Evolutionary conservation across 2,113 vertebrate genomes (phyloP).

Genomic region (Eurypyga helias): DNA sequence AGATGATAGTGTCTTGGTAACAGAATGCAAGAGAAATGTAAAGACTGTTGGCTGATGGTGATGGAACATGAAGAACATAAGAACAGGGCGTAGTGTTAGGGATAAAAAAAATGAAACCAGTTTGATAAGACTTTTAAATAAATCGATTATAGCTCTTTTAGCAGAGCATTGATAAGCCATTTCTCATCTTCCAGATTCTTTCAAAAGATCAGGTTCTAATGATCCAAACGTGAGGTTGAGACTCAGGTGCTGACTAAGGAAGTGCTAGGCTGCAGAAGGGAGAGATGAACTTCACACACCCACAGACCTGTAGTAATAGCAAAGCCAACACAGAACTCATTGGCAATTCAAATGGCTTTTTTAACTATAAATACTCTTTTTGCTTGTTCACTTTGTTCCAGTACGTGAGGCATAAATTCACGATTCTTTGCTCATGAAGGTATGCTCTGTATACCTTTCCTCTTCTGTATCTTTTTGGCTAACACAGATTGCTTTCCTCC

Average conservation of each 20-base stretch:
- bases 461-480: background rate
- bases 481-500: background rate
- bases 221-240: background rate
- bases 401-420: background rate
- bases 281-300: background rate
- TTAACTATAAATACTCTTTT: background rate
- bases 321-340: background rate
- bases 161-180: background rate
- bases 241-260: background rate
- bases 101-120: background rate
- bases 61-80: background rate
- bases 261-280: background rate
- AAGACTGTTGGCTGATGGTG: background rate
- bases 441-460: background rate
- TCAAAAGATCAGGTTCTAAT: background rate
- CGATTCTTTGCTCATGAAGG: background rate
- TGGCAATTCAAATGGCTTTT: background rate
- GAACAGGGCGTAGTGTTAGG: background rate
- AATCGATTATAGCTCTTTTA: background rate
- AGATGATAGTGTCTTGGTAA: background rate
- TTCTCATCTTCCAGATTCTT: background rate
- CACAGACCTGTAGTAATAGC: slow-evolving; percentile 13
- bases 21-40: background rate
- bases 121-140: background rate
- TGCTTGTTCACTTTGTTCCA: background rate